Base-by-base conservation (phyloP, 2,113 vertebrate species). In the Turnix velox region DNA sequence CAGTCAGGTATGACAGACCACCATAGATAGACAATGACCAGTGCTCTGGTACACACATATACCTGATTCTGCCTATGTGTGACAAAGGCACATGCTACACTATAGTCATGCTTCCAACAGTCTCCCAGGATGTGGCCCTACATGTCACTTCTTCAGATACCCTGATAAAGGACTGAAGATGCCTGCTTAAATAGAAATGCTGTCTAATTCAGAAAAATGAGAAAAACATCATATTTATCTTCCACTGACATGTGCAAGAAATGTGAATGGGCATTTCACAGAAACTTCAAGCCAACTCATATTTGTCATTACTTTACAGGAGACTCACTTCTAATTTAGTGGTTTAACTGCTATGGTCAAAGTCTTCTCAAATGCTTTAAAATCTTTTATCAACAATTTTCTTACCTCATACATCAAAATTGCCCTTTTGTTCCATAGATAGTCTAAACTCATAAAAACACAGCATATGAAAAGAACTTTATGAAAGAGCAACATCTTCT, bases 311-410 rank as follows among this genome's bases (percentile, higher is more conserved):
- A 66, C 62, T 31, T 66, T 14, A 77, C 58, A 68, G 37, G 39
- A 59, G 37, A 88, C 25, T 91, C 46, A 75, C 17, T 65, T 86
- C 54, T 59, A 62, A 89, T 69, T 69, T 90, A 77, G 2, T 71
- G 49, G 43, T 37, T 81, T 69, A 73, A 89, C 57, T 81, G 63
- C 37, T 46, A 66, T 43, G 43, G 43, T 92, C 67, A 75, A 63
- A 83, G 52, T 68, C 22, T 35, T 87, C 92, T 87, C 74, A 79
- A 92, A 91, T 61, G 25, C 35, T 49, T 77, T 83, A 84, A 95
- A 77, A 69, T 57, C 39, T 22, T 16, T 33, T 68, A 42, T 14
- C 78, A 65, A 74, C 77, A 9, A 68, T 66, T 94, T 78, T 78
- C 77, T 90, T 93, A 85, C 18, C 31, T 84, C n/a, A 62, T 62